A percentile compares a stretch with the other conserved stretches of the same genome.
Conservation (phyloP, 2,797 vertebrate species). For the Sebastes jordani region DNA sequence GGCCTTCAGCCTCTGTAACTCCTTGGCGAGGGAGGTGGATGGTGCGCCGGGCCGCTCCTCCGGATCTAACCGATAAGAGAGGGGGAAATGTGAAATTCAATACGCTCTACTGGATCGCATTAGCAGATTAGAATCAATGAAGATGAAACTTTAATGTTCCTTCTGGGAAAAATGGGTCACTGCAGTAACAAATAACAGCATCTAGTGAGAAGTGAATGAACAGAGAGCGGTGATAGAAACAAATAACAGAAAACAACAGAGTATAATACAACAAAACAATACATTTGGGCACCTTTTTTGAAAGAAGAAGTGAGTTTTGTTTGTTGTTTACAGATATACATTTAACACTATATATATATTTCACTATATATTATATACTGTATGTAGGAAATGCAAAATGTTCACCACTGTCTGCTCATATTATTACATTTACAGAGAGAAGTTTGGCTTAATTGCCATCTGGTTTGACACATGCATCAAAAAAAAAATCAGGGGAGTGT, state of each 20-base stretch:
- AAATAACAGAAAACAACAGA: not conserved
- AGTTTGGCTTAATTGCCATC: not conserved
- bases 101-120: not conserved
- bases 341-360: not conserved
- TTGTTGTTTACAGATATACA: not conserved
- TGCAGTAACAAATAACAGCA: not conserved
- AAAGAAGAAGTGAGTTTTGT: not conserved
- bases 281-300: not conserved
- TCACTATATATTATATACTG: not conserved
- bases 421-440: not conserved
- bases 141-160: conserved; percentile 14
- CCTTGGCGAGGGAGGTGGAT: conserved; percentile 44
- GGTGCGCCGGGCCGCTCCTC: conserved; percentile 29
- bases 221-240: not conserved
- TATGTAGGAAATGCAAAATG: not conserved
- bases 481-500: not conserved
- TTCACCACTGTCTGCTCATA: not conserved
- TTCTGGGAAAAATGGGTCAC: not conserved
- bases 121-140: conserved; percentile 3
- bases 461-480: not conserved
- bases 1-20: conserved; percentile 75
- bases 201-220: not conserved
- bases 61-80: conserved; percentile 39
- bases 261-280: not conserved
- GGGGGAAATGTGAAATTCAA: conserved; percentile 15